These are phyloP conservation scores for Caenorhabditis drosophilae DNA, from an alignment of 2,888 invertebrate genomes.

Conservation along the genomic window DNA sequence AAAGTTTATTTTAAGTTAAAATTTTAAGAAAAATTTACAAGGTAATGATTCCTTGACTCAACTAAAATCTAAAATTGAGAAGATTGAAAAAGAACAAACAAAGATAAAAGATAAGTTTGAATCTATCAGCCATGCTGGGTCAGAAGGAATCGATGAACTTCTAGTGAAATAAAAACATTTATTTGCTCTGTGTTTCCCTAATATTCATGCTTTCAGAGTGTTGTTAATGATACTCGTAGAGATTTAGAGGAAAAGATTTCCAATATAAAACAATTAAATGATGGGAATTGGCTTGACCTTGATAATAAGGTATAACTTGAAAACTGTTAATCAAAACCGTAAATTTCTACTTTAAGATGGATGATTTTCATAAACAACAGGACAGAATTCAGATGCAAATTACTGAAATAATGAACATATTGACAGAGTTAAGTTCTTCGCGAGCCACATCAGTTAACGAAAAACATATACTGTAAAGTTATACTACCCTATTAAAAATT, in stretches of 20 bases:
- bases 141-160: constrained; percentile 31
- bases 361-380: constrained; percentile 23
- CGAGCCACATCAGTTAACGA: constrained; percentile 1
- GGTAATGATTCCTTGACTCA: neutral
- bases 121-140: neutral
- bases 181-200: neutral
- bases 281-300: constrained; percentile 28
- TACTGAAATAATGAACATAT: constrained; percentile 20
- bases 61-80: neutral
- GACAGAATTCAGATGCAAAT: constrained; percentile 24
- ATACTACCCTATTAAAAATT: neutral
- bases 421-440: constrained; percentile 7
- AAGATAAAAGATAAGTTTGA: constrained; percentile 6
- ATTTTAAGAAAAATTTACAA: too few species aligned
- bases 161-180: constrained; percentile 8
- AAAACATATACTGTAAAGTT: neutral
- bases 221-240: constrained; percentile 33
- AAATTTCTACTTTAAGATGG: constrained; percentile 18
- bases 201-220: constrained; percentile 26
- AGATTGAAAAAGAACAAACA: constrained; percentile 16
- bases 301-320: constrained; percentile 35
- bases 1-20: too few species aligned
- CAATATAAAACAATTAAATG: constrained; percentile 28
- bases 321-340: neutral
- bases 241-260: constrained; percentile 38